Percentiles rank a stretch among this genome's conserved stretches.
Evolutionary conservation across 2,888 invertebrate species (phyloP).

Genomic region (Brachyptera risi): DNA sequence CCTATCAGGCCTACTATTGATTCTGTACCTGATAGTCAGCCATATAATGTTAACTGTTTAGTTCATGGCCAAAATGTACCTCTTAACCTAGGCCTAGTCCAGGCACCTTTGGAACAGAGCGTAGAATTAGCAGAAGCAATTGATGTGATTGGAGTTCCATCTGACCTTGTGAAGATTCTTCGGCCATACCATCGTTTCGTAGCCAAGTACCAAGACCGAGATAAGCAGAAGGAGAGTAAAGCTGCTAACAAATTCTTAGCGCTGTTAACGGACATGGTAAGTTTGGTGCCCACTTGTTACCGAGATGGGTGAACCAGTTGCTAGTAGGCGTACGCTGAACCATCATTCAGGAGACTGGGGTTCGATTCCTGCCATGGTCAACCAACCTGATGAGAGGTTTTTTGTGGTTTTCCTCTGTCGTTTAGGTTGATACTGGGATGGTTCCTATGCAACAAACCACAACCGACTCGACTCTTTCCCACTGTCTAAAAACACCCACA

Average conservation of each 20-base stretch:
- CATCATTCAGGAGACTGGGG: no score
- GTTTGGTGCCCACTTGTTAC: no score
- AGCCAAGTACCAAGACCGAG: background rate
- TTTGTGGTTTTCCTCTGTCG: no score
- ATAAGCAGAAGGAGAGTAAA: background rate
- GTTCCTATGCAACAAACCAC: no score
- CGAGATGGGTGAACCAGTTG: no score
- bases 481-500: no score
- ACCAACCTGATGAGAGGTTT: no score
- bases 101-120: background rate
- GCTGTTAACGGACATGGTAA: conserved; percentile 4
- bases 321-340: no score
- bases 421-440: no score
- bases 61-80: conserved; percentile 2
- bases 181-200: conserved; percentile 15
- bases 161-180: conserved; percentile 19
- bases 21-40: background rate
- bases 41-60: background rate
- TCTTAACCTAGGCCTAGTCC: background rate
- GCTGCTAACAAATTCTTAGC: background rate
- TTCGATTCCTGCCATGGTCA: no score
- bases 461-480: no score
- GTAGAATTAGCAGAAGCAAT: conserved; percentile 21
- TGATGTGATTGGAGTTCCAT: conserved; percentile 14
- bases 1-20: background rate